phyloP scores from a whole-genome alignment of 2,888 invertebrate species.

The Plagodis pulveraria region DNA sequence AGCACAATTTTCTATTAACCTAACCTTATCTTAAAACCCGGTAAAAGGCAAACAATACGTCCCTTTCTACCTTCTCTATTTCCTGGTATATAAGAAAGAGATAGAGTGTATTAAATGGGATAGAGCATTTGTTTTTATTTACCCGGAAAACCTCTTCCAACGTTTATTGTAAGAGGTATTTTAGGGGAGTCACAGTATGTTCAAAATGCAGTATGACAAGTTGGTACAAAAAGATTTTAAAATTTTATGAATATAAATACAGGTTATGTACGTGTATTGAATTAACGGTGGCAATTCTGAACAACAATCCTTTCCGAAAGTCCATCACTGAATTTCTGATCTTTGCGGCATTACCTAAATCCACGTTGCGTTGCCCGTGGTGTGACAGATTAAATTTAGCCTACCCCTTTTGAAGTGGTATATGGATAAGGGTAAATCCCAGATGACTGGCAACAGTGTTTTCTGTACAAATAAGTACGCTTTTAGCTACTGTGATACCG shows the following conservation, averaged over 20 bases:
- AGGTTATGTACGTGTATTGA: neutral
- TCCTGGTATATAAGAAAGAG: constrained; percentile 18
- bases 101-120: constrained; percentile 40
- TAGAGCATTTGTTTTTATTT: constrained; percentile 53
- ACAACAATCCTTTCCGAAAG: neutral
- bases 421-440: too few species aligned
- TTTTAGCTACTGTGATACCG: too few species aligned
- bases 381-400: too few species aligned
- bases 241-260: too few species aligned
- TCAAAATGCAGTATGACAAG: constrained; percentile 5
- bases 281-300: neutral
- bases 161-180: constrained; percentile 35
- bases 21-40: constrained; percentile 11
- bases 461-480: too few species aligned
- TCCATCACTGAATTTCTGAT: too few species aligned
- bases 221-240: neutral
- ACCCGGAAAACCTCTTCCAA: constrained; percentile 37
- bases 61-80: constrained; percentile 9
- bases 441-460: too few species aligned
- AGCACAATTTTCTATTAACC: constrained; percentile 28
- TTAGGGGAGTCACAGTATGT: constrained; percentile 6
- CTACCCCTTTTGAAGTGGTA: too few species aligned
- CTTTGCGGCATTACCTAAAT: too few species aligned
- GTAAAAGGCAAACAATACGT: constrained; percentile 17
- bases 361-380: too few species aligned